These are phyloP conservation scores for Incurvaria masculella DNA, from an alignment of 2,888 invertebrate genomes.

Conservation along the genomic window DNA sequence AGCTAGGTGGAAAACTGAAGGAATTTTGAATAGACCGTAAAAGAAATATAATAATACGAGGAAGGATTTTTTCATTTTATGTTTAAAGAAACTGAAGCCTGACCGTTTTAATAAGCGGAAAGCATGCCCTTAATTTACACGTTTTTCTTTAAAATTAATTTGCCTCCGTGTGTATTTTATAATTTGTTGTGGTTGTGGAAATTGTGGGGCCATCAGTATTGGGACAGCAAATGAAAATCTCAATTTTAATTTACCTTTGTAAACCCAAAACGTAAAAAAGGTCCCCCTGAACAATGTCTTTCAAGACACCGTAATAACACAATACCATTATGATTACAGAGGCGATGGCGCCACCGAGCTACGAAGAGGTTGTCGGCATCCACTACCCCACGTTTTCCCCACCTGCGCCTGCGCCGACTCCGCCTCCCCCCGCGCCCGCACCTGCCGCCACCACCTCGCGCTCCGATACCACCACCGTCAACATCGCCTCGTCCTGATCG, in stretches of 20 bases:
- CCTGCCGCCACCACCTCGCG: slow-evolving; percentile 24
- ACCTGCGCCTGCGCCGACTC: background rate
- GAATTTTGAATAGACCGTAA: no score
- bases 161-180: no score
- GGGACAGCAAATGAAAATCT: background rate
- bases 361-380: slow-evolving; percentile 46
- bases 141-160: no score
- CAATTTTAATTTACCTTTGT: background rate
- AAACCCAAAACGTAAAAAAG: background rate
- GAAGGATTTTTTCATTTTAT: no score
- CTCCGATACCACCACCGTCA: background rate
- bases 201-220: background rate
- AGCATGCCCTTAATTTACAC: no score
- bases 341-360: slow-evolving; percentile 47
- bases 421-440: slow-evolving; percentile 35
- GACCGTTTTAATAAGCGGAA: no score
- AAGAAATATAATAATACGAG: no score
- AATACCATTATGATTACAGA: no score
- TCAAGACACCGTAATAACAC: slow-evolving; percentile 5
- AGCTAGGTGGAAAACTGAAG: no score
- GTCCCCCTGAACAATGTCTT: background rate
- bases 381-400: slow-evolving; percentile 36
- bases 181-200: no score
- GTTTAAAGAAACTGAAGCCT: no score
- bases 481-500: background rate